These are phyloP conservation scores for Gymnothorax reevesii DNA, from an alignment of 2,797 vertebrate genomes.

Conservation along the genomic window DNA sequence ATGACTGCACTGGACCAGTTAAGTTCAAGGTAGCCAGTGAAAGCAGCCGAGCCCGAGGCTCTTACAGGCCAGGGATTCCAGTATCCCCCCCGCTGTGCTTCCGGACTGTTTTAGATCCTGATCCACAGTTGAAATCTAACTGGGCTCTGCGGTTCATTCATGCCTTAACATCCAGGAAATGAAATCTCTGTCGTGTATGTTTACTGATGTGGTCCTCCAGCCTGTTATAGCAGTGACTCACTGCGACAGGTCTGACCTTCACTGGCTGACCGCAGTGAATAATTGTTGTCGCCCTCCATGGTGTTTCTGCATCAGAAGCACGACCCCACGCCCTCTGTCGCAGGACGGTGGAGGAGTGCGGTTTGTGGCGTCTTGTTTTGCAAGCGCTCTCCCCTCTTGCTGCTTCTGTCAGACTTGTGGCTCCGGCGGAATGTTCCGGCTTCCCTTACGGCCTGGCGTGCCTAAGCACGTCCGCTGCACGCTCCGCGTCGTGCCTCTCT, in stretches of 20 bases:
- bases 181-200: neutral
- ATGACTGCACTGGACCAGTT: too few relatives aligned
- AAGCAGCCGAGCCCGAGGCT: too few relatives aligned
- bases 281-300: neutral
- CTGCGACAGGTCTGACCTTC: neutral
- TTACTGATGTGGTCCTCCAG: neutral
- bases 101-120: neutral
- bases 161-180: neutral
- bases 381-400: neutral
- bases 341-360: neutral
- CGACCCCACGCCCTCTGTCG: neutral
- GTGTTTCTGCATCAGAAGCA: neutral
- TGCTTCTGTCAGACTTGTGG: neutral
- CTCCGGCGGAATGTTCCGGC: neutral
- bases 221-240: neutral
- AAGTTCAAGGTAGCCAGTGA: too few relatives aligned
- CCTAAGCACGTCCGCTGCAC: neutral
- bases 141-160: neutral
- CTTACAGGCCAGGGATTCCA: too few relatives aligned
- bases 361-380: neutral
- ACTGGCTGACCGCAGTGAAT: neutral
- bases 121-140: neutral
- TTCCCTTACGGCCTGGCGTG: neutral
- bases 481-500: neutral
- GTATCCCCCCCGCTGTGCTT: too few relatives aligned